These are phyloP conservation scores for Peromyscus eremicus DNA, from an alignment of 2,797 vertebrate species.

Conservation along the genomic window DNA sequence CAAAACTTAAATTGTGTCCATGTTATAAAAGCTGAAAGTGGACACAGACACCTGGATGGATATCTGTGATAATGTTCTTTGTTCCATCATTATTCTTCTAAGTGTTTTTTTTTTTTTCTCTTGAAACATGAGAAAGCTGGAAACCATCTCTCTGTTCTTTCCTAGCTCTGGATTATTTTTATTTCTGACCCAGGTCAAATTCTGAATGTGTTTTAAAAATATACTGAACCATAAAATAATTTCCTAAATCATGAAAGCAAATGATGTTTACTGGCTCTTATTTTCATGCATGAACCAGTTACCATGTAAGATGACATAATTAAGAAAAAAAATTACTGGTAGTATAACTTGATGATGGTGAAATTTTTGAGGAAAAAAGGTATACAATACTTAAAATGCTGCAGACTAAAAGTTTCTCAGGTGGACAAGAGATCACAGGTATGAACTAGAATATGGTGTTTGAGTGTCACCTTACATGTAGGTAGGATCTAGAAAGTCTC, in stretches of 20 bases:
- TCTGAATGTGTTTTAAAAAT: background rate
- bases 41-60: background rate
- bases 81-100: background rate
- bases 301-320: background rate
- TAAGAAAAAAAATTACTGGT: background rate
- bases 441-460: background rate
- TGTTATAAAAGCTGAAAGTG: background rate
- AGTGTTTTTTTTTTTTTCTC: background rate
- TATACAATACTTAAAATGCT: background rate
- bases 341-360: background rate
- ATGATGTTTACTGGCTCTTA: background rate
- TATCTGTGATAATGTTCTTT: fast-evolving
- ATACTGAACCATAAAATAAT: background rate
- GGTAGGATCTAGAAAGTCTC: background rate
- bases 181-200: background rate
- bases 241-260: background rate
- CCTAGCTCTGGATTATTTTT: background rate
- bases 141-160: background rate
- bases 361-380: background rate
- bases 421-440: background rate
- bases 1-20: background rate
- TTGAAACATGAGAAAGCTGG: background rate
- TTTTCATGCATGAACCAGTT: background rate
- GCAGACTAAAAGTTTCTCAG: background rate
- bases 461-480: background rate